phyloP scores from a whole-genome alignment of 2,113 vertebrate species.

The Triplophysa dalaica region DNA sequence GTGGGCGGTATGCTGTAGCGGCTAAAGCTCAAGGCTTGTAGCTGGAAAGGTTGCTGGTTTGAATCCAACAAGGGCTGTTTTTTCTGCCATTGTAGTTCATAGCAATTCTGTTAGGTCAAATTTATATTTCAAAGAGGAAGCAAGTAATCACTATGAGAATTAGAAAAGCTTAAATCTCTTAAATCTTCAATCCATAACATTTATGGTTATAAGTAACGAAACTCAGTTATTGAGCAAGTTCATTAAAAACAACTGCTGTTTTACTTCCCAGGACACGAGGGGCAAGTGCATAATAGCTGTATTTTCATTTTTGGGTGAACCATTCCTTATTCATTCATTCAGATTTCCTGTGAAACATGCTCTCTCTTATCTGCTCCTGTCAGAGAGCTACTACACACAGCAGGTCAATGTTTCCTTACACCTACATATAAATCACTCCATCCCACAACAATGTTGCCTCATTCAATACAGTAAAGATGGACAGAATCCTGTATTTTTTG shows the following conservation, averaged over 20 bases:
- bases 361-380: slow-evolving; percentile 56
- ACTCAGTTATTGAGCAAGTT: too few relatives aligned
- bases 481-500: background rate
- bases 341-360: slow-evolving; percentile 46
- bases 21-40: background rate
- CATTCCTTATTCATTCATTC: slow-evolving; percentile 51
- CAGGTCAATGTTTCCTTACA: slow-evolving; percentile 35
- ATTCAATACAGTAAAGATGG: slow-evolving; percentile 34
- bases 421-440: slow-evolving; percentile 21
- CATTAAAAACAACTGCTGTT: too few relatives aligned
- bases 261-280: background rate
- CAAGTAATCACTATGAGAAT: too few relatives aligned
- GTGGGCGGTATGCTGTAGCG: background rate
- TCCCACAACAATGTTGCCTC: slow-evolving; percentile 43
- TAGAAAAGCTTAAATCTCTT: too few relatives aligned
- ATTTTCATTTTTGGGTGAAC: background rate
- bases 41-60: background rate
- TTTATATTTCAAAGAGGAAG: too few relatives aligned
- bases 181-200: too few relatives aligned
- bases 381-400: slow-evolving; percentile 16
- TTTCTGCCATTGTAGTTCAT: too few relatives aligned
- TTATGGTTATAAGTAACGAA: too few relatives aligned
- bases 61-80: background rate
- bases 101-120: too few relatives aligned
- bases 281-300: too few relatives aligned